These are phyloP conservation scores for Peromyscus polionotus DNA, from an alignment of 2,113 vertebrate species.

Conservation along the genomic window DNA sequence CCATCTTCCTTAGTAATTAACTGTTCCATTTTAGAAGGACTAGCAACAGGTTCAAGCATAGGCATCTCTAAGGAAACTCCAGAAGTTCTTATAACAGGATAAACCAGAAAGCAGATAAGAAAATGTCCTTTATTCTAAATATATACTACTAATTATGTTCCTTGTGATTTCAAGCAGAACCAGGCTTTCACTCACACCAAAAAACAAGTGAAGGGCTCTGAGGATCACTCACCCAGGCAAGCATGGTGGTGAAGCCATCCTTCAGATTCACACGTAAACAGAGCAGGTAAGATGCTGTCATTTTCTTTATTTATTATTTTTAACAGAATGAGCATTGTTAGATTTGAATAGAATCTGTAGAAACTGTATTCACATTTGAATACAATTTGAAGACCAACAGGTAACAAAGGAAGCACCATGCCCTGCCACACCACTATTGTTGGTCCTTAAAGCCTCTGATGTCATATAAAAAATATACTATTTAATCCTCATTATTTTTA, in stretches of 20 bases:
- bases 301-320: not conserved
- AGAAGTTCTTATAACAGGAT: not conserved
- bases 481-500: not conserved
- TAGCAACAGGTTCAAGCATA: not conserved
- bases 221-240: fast-evolving
- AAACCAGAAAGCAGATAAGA: not conserved
- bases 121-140: not conserved
- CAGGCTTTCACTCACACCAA: not conserved
- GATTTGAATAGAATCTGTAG: not conserved
- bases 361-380: not conserved
- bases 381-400: not conserved
- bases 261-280: too few relatives aligned
- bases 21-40: not conserved
- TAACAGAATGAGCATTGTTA: not conserved
- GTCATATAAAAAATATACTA: not conserved
- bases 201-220: not conserved
- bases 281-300: not conserved
- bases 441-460: not conserved
- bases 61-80: not conserved
- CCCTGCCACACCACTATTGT: fast-evolving
- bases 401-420: not conserved
- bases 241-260: not conserved
- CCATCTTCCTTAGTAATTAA: not conserved
- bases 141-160: not conserved
- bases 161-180: not conserved